phyloP scores from a whole-genome alignment of 2,888 invertebrate genomes.

The Saturnia pavonia region DNA sequence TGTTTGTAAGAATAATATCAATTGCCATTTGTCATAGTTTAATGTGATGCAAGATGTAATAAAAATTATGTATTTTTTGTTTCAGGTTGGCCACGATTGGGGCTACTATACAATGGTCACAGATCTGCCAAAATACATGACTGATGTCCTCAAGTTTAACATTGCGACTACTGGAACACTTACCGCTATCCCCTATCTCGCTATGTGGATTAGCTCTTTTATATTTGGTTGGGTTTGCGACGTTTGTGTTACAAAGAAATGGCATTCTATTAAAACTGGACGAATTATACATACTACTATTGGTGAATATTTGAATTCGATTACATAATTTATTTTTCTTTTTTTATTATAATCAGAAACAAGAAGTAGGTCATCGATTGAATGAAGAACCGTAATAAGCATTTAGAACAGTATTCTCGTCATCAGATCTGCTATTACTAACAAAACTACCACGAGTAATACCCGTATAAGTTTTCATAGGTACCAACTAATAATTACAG shows the following conservation, averaged over 20 bases:
- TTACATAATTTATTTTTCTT: no score
- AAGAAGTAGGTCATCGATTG: no score
- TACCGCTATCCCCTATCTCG: slow-evolving; percentile 85
- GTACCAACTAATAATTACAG: no score
- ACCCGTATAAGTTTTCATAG: no score
- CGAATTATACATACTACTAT: slow-evolving; percentile 86
- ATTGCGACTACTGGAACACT: slow-evolving; percentile 84
- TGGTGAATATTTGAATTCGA: slow-evolving; percentile 66
- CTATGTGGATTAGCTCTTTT: slow-evolving; percentile 86
- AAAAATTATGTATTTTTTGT: slow-evolving; percentile 14
- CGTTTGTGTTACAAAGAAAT: slow-evolving; percentile 82
- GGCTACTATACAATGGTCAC: slow-evolving; percentile 88
- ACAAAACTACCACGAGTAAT: no score
- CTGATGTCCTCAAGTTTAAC: slow-evolving; percentile 85
- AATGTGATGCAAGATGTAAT: neutral
- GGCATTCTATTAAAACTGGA: slow-evolving; percentile 81
- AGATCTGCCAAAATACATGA: slow-evolving; percentile 87
- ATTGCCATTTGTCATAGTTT: neutral
- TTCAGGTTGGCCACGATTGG: slow-evolving; percentile 82
- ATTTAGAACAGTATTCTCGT: no score
- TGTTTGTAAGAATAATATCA: no score
- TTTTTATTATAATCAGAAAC: no score
- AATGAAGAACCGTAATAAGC: no score
- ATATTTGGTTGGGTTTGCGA: slow-evolving; percentile 87
- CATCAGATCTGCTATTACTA: no score